Percentiles rank a stretch among this genome's conserved stretches.
Evolutionary conservation across 1,140 invertebrate species (phyloP).

Genomic region (Vollenhovia emeryi): DNA sequence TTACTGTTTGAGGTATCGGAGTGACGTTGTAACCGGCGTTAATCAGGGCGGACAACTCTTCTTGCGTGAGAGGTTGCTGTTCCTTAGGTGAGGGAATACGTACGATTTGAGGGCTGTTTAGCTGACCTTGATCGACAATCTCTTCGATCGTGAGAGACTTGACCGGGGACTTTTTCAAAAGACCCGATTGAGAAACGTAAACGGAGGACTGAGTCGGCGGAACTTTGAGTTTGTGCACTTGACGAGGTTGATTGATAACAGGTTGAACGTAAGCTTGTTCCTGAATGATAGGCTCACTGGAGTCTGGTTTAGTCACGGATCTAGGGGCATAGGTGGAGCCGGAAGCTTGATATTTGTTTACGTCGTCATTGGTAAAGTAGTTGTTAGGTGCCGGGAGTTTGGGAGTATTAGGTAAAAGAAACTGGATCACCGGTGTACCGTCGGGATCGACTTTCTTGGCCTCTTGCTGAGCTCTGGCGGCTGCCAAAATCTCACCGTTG

Average conservation of each 20-base stretch:
- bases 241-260: slow-evolving; percentile 78
- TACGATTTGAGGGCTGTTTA: slow-evolving; percentile 71
- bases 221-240: slow-evolving; percentile 80
- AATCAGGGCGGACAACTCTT: slow-evolving; percentile 80
- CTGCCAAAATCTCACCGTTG: slow-evolving; percentile 79
- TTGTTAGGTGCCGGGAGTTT: slow-evolving; percentile 78
- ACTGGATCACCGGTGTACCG: slow-evolving; percentile 81
- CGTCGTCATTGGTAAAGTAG: slow-evolving; percentile 78
- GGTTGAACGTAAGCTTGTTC: slow-evolving; percentile 67
- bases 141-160: slow-evolving; percentile 81
- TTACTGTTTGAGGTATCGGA: slow-evolving; percentile 76
- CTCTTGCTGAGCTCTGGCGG: slow-evolving; percentile 78
- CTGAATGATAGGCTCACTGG: slow-evolving; percentile 41
- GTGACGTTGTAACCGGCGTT: slow-evolving; percentile 82
- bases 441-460: slow-evolving; percentile 77
- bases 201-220: slow-evolving; percentile 74
- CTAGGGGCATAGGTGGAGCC: slow-evolving; percentile 79
- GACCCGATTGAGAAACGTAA: slow-evolving; percentile 81
- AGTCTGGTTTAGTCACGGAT: slow-evolving; percentile 74
- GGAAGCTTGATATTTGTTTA: slow-evolving; percentile 79
- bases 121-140: slow-evolving; percentile 78
- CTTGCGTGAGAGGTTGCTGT: slow-evolving; percentile 77
- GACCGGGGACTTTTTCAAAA: slow-evolving; percentile 80
- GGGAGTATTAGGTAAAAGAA: slow-evolving; percentile 77
- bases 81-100: slow-evolving; percentile 75